phyloP scores from a whole-genome alignment of 2,113 vertebrate species.

The Coptodon bakossiorum region DNA sequence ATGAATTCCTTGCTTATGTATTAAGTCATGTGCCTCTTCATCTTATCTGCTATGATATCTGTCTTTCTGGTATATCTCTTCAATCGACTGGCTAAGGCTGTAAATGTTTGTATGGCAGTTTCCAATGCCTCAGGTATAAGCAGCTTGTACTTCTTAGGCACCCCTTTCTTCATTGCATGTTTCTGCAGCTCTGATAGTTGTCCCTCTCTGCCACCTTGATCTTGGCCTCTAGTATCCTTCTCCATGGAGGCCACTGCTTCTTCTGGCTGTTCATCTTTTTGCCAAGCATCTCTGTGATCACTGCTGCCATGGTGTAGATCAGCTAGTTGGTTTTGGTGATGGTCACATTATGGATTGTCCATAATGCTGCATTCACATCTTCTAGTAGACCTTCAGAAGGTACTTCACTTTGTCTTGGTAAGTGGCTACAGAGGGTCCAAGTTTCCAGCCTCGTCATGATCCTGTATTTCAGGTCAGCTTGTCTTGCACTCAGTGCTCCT shows the following conservation, averaged over 20 bases:
- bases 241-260: background rate
- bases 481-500: background rate
- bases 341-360: background rate
- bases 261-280: background rate
- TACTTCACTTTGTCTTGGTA: background rate
- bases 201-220: background rate
- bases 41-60: background rate
- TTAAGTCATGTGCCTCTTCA: background rate
- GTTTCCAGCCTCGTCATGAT: background rate
- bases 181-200: background rate
- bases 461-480: background rate
- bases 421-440: background rate
- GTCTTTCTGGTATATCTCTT: background rate
- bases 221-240: background rate
- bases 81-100: background rate
- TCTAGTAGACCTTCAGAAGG: background rate
- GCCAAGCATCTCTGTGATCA: background rate
- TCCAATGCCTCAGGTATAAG: background rate
- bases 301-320: background rate
- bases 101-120: background rate
- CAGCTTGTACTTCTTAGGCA: background rate
- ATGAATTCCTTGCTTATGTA: background rate
- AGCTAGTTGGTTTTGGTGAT: background rate
- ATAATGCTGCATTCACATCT: background rate
- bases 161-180: background rate